These are phyloP conservation scores for Microtus richardsoni DNA, from an alignment of 2,113 vertebrate genomes.

Conservation along the genomic window DNA sequence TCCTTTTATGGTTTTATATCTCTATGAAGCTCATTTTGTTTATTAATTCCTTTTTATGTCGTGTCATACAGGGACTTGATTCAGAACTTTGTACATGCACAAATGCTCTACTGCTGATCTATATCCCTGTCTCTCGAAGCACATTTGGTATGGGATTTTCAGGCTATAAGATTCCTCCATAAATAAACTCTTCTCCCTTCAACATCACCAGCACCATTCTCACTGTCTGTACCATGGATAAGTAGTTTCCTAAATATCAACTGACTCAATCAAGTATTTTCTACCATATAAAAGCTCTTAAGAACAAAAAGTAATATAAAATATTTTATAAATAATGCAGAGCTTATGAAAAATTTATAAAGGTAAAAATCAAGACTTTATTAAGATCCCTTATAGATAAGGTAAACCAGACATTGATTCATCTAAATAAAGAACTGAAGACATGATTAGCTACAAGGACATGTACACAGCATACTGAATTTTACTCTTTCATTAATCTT, in stretches of 20 bases:
- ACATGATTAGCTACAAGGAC: neutral
- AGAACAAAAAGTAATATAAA: neutral
- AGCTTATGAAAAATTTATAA: slow-evolving; percentile 21
- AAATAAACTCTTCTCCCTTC: neutral
- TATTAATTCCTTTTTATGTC: neutral
- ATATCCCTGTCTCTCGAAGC: neutral
- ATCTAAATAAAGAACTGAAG: neutral
- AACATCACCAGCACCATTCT: fast-evolving
- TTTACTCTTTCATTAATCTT: slow-evolving; percentile 21
- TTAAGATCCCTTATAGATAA: slow-evolving; percentile 21
- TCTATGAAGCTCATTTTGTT: neutral
- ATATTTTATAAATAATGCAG: neutral
- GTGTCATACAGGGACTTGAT: neutral
- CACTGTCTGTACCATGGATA: neutral
- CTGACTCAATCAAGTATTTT: neutral
- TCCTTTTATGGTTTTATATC: slow-evolving; percentile 5
- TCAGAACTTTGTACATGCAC: neutral
- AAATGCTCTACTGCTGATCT: neutral
- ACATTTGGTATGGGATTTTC: neutral
- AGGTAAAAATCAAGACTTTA: slow-evolving; percentile 6
- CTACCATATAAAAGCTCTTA: slow-evolving; percentile 3
- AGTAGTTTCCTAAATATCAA: neutral
- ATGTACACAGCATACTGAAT: neutral
- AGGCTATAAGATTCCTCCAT: neutral
- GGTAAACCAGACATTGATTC: neutral